phyloP scores from a whole-genome alignment of 2,797 vertebrate species.

The Neopelma chrysocephalum region DNA sequence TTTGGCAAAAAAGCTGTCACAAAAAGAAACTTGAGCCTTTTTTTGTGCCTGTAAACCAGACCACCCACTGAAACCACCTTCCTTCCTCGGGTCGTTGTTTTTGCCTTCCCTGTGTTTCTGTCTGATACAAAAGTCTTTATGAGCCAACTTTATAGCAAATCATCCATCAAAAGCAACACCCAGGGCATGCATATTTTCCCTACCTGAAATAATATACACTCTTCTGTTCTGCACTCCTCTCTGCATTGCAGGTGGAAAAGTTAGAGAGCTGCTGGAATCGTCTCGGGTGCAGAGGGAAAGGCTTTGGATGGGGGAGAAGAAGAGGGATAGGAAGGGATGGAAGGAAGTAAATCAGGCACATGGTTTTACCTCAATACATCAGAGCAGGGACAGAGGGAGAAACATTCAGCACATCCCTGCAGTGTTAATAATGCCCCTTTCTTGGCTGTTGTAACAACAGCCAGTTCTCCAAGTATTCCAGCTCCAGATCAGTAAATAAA shows the following conservation, averaged over 20 bases:
- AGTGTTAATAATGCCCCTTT: neutral
- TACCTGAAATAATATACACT: neutral
- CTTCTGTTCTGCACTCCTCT: neutral
- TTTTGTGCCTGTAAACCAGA: neutral
- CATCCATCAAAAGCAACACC: neutral
- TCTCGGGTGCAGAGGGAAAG: neutral
- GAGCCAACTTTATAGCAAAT: neutral
- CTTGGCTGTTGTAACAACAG: neutral
- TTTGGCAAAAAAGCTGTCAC: neutral
- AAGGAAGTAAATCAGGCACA: neutral
- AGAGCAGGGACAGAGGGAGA: neutral
- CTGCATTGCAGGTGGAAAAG: neutral
- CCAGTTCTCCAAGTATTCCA: neutral
- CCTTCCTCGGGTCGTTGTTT: neutral
- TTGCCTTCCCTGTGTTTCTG: neutral
- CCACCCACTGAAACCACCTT: neutral
- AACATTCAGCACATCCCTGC: neutral
- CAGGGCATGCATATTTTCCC: neutral
- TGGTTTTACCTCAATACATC: neutral
- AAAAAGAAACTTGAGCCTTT: neutral
- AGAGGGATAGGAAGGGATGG: neutral
- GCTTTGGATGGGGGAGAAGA: neutral
- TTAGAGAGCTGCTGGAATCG: neutral
- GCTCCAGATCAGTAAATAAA: neutral
- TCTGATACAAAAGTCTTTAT: neutral